These are phyloP conservation scores for Eupithecia insigniata DNA, from an alignment of 2,888 invertebrate species.

Conservation along the genomic window DNA sequence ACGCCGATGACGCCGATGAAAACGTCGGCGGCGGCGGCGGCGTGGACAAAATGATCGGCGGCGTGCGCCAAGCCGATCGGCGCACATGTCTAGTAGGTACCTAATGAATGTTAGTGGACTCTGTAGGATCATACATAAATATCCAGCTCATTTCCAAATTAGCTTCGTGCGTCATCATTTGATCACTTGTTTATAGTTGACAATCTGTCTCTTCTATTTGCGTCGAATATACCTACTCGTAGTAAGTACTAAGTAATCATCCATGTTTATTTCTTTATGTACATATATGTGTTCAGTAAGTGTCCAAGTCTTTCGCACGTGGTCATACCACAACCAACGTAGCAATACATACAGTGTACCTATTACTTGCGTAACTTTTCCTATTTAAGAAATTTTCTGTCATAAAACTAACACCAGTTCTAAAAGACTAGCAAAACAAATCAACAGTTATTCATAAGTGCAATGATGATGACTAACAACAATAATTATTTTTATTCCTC, in stretches of 20 bases:
- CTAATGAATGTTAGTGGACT: not conserved
- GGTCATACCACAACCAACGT: not conserved
- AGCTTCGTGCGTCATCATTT: slow-evolving; percentile 19
- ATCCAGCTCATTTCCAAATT: slow-evolving; percentile 16
- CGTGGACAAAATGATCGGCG: no score
- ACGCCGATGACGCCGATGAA: no score
- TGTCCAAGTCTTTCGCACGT: not conserved
- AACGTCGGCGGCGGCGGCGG: no score
- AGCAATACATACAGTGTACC: not conserved
- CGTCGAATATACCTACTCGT: not conserved
- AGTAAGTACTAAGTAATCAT: not conserved
- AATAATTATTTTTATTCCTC: slow-evolving; percentile 5
- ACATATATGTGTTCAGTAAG: no score
- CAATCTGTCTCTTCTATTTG: slow-evolving; percentile 11
- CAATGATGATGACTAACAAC: not conserved
- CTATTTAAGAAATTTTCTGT: not conserved
- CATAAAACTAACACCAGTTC: not conserved
- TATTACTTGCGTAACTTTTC: not conserved
- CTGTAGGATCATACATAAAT: slow-evolving; percentile 16
- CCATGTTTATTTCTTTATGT: not conserved
- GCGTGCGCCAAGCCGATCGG: no score
- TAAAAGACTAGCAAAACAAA: slow-evolving; percentile 4
- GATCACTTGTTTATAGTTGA: slow-evolving; percentile 14
- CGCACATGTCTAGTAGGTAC: no score
- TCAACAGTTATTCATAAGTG: not conserved